Base-by-base conservation (phyloP, 2,888 invertebrate genomes). In the Lepidonotus clava region DNA sequence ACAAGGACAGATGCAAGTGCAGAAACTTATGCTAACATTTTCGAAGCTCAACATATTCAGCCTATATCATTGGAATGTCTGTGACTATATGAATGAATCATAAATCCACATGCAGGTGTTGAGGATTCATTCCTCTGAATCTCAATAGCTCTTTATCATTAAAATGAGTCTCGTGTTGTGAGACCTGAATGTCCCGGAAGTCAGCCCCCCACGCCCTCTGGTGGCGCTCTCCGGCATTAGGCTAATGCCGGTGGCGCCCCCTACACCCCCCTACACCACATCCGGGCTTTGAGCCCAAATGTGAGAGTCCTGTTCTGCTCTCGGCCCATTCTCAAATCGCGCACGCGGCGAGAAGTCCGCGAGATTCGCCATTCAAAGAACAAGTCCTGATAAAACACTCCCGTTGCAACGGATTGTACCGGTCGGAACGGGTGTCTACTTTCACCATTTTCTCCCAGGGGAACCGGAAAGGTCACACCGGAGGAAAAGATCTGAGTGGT, bases 321-420 rank as follows among this genome's bases (percentile, higher is more conserved):
- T 61, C 46, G 28, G 61, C 61, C 61, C 28, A 18, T 61, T 61
- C 61, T 61, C 28, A 61, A 61, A 61, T 61, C 61, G 28, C 61
- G 61, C 61, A 28, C 28, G 28, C 28, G 28, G 61, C 28, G 61
- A 18, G 61, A 61, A 61, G 61, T 24, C 61, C 24, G 28, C 61
- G 61, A 61, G 61, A 61, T 18, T 61, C n/a, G n/a, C 61, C 61
- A 61, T 61, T 28, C 24, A 61, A 61, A 61, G 53, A 53, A n/a
- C 53, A 53, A 11, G 21, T n/a, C n/a, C n/a, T n/a, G n/a, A n/a
- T n/a, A n/a, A n/a, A n/a, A n/a, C n/a, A n/a, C n/a, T n/a, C n/a
- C 6, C 11, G 61, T 61, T 61, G 61, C 28, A 61, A 61, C 61
- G 61, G 61, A 1, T 18, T 61, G n/a, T n/a, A n/a, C n/a, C 61